phyloP scores from a whole-genome alignment of 2,888 invertebrate genomes.

The Ctenicera cuprea region DNA sequence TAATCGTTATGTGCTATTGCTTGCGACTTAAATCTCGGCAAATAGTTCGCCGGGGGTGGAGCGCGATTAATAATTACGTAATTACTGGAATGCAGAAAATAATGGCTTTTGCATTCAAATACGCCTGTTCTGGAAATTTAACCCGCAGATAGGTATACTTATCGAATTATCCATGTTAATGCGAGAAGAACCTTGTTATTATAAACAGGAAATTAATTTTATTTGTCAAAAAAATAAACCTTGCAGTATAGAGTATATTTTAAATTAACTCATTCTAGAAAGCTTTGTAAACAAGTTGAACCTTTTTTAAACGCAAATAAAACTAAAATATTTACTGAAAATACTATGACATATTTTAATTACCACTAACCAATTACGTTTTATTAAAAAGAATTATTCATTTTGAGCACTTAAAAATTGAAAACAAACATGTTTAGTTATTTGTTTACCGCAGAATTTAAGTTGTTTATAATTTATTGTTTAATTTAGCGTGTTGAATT shows the following conservation, averaged over 20 bases:
- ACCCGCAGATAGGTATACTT: not conserved
- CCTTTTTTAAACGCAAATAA: too few species aligned
- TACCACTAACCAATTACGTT: too few species aligned
- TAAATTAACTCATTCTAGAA: too few species aligned
- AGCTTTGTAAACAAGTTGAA: not conserved
- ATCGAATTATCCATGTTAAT: too few species aligned
- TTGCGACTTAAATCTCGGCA: conserved; percentile 34
- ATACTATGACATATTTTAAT: too few species aligned
- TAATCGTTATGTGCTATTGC: conserved; percentile 38
- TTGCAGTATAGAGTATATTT: too few species aligned
- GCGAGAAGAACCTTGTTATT: not conserved
- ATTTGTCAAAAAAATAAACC: not conserved
- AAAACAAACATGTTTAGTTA: not conserved
- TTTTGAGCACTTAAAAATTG: too few species aligned
- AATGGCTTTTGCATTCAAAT: conserved; percentile 34
- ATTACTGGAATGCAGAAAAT: conserved; percentile 36
- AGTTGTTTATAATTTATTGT: not conserved
- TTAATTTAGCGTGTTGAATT: not conserved
- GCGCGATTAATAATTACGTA: conserved; percentile 40
- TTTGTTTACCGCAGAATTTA: not conserved
- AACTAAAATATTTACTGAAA: too few species aligned
- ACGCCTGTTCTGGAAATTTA: conserved; percentile 9
- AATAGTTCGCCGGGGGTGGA: conserved; percentile 40
- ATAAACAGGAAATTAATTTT: not conserved
- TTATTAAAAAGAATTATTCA: too few species aligned